Conservation (phyloP, 2,113 vertebrate species). For the Eira barbara region DNA sequence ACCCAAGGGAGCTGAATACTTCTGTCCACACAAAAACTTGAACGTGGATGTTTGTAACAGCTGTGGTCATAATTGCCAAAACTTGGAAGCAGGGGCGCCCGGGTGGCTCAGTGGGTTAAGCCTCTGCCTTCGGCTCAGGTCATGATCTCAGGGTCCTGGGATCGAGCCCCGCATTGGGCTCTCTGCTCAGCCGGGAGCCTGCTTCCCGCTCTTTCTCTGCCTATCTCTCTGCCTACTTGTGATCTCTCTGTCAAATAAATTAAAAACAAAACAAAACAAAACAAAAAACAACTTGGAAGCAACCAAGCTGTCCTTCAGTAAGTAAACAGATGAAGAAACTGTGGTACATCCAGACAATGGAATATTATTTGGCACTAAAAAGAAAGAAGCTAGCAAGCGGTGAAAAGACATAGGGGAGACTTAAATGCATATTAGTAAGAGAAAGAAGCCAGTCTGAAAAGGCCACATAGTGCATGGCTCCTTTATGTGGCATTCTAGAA, state of each 20-base stretch:
- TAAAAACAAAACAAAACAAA: too few relatives aligned
- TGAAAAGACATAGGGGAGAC: not conserved
- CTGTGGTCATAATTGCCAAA: slow-evolving; percentile 6
- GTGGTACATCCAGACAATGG: not conserved
- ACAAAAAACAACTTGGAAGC: not conserved
- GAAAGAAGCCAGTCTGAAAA: not conserved
- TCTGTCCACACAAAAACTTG: not conserved
- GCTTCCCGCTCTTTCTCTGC: too few relatives aligned
- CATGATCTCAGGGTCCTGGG: too few relatives aligned
- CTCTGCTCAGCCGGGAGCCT: too few relatives aligned
- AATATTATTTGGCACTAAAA: not conserved
- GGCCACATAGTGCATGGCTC: not conserved
- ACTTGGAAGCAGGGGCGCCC: not conserved
- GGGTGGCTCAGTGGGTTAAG: too few relatives aligned
- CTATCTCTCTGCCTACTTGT: too few relatives aligned
- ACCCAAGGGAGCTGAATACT: not conserved
- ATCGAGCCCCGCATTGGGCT: too few relatives aligned
- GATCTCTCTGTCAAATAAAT: too few relatives aligned
- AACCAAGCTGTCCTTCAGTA: not conserved
- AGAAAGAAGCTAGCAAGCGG: not conserved
- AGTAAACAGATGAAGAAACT: not conserved
- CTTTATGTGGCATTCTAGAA: not conserved
- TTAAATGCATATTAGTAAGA: not conserved
- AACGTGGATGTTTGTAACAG: not conserved
- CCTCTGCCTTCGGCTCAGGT: too few relatives aligned